Evolutionary conservation across 2,888 invertebrate species (phyloP).

Genomic region (Teleiodes luculella): DNA sequence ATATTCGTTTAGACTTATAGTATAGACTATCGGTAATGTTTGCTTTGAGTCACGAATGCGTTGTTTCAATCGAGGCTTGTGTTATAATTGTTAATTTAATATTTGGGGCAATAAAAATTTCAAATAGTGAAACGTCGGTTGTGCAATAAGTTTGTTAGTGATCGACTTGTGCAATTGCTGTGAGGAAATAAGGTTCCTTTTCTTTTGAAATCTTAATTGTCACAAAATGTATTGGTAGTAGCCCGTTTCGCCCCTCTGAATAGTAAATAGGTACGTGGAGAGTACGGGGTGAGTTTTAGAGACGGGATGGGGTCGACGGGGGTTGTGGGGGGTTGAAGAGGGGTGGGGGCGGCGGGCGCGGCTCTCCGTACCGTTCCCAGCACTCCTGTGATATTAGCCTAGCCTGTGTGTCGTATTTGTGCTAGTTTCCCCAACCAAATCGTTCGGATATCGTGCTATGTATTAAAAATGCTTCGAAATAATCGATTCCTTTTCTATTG

Average conservation of each 20-base stretch:
- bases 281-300: constrained; percentile 31
- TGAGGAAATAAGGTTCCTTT: constrained; percentile 51
- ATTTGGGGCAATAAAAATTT: constrained; percentile 11
- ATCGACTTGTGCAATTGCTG: constrained; percentile 51
- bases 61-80: constrained; percentile 28
- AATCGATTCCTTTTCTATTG: constrained; percentile 54
- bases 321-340: constrained; percentile 33
- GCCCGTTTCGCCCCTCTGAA: constrained; percentile 70
- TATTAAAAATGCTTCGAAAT: constrained; percentile 55
- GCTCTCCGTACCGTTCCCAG: constrained; percentile 69
- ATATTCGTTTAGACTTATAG: constrained; percentile 38
- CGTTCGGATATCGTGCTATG: constrained; percentile 66
- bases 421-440: constrained; percentile 69
- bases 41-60: neutral
- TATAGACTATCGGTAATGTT: constrained; percentile 19
- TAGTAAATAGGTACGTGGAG: constrained; percentile 67
- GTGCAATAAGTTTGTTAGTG: constrained; percentile 46
- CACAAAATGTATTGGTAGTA: constrained; percentile 71
- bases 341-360: constrained; percentile 33
- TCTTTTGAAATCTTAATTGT: constrained; percentile 73
- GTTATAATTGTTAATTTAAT: constrained; percentile 35
- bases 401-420: constrained; percentile 77
- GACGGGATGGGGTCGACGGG: constrained; percentile 24
- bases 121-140: constrained; percentile 39
- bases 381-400: constrained; percentile 79